Evolutionary conservation across 2,888 invertebrate species (phyloP), one percentile per base, ranked within the genome.

Genomic region (Syritta pipiens): DNA sequence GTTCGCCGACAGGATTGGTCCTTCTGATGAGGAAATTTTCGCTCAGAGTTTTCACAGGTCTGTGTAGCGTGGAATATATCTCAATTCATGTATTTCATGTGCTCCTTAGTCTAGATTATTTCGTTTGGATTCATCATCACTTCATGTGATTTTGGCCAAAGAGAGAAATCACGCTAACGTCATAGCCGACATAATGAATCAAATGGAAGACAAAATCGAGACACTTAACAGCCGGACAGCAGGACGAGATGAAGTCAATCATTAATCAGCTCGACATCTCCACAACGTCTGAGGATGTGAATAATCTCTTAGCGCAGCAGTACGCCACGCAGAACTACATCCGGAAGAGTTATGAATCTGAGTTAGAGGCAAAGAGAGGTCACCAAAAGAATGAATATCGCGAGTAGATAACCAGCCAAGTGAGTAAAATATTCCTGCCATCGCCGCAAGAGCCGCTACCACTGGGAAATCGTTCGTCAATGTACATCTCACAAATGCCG

Each of bases 121-220:
- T 44, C 72, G 63, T 1, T 20, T 96, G 1, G 96, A 96, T 87
- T 96, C 96, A 0, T 94, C 95, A 0, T 96, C 96, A 0, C 89
- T 97, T 19, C 96, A 96, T 85, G 95, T 95, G 0, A 94, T 98
- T 85, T 90, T 98, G 14, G 94, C 95, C 84, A 93, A 96, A 28
- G 97, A 98, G 88, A 95, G 96, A 85, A 92, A 94, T 9, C 96
- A 96, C 87, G 96, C 97, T 0, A 92, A 94, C 84, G 93, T 93
- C 32, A 94, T 97, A 12, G 91, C 93, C 59, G 93, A 93, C 84
- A 92, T 94, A 84, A 91, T 93, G 44, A 90, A 93, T 72, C 92
- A 93, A 83, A 93, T 95, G 85, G 93, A 95, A 86, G 91, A 91
- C 26, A 93, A 94, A 86, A 92, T 95, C 17, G 90, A 91, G 74